Evolutionary conservation across 2,888 invertebrate genomes (phyloP).

Genomic region (Drosophila setosimentum): DNA sequence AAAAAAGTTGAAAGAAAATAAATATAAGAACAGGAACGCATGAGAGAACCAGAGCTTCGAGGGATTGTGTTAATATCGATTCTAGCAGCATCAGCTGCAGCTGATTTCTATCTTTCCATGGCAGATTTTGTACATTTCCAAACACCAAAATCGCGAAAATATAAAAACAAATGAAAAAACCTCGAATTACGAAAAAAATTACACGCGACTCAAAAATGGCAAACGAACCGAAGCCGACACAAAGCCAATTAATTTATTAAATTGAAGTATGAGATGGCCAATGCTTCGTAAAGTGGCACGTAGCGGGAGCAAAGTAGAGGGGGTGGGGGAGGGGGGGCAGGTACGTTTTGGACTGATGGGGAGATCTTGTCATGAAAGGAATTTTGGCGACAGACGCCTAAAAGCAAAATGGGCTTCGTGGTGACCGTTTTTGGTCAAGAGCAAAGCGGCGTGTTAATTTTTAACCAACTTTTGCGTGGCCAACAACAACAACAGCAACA

Average conservation of each 20-base stretch:
- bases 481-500: slow-evolving; percentile 67
- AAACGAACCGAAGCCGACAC: slow-evolving; percentile 69
- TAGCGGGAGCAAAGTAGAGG: background rate
- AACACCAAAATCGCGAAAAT: slow-evolving; percentile 39
- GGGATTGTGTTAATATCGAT: slow-evolving; percentile 1
- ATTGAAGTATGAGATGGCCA: slow-evolving; percentile 82
- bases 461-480: slow-evolving; percentile 75
- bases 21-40: slow-evolving; percentile 66
- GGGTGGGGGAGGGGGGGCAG: slow-evolving; percentile 1
- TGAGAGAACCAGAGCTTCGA: slow-evolving; percentile 46
- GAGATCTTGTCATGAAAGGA: slow-evolving; percentile 73
- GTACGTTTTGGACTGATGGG: slow-evolving; percentile 32
- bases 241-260: slow-evolving; percentile 85
- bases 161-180: slow-evolving; percentile 14
- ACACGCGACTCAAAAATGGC: slow-evolving; percentile 47
- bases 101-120: slow-evolving; percentile 83
- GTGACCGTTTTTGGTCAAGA: slow-evolving; percentile 82
- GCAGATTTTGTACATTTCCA: slow-evolving; percentile 80
- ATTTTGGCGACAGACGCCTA: slow-evolving; percentile 83
- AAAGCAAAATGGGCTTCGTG: slow-evolving; percentile 81
- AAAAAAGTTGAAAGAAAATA: background rate
- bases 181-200: slow-evolving; percentile 25
- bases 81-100: slow-evolving; percentile 25
- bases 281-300: slow-evolving; percentile 44
- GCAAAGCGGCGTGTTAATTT: slow-evolving; percentile 82